Percentiles rank a stretch among this genome's conserved stretches.
Conservation (phyloP, 2,888 invertebrate species). For the Idaea dimidiata region DNA sequence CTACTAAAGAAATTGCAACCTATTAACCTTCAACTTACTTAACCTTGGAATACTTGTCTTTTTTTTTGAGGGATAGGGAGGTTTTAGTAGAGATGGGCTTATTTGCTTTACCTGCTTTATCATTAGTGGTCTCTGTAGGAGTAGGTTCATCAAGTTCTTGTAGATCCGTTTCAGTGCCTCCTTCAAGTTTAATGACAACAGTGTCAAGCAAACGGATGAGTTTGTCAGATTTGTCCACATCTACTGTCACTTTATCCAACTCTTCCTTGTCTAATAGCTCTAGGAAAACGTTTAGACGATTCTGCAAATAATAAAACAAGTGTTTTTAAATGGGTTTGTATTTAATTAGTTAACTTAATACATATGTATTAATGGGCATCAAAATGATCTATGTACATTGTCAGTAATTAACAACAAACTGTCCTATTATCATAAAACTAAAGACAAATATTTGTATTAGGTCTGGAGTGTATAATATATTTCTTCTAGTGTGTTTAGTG, state of each 20-base stretch:
- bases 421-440: no score
- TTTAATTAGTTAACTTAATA: background rate
- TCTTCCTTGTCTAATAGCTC: constrained; percentile 88
- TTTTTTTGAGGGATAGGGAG: no score
- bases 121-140: constrained; percentile 48
- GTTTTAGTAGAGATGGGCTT: background rate
- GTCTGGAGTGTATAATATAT: no score
- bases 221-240: constrained; percentile 90
- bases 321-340: background rate
- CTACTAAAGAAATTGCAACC: no score
- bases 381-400: no score
- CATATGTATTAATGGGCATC: no score
- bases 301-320: constrained; percentile 67
- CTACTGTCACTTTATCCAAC: constrained; percentile 89
- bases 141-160: constrained; percentile 88
- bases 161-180: constrained; percentile 93
- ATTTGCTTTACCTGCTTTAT: constrained; percentile 50
- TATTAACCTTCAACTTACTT: no score
- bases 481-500: no score
- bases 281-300: constrained; percentile 93
- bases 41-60: no score
- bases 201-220: constrained; percentile 95
- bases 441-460: no score
- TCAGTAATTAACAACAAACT: no score
- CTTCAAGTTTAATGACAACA: constrained; percentile 97